These are phyloP conservation scores for Nebria brevicollis DNA, from an alignment of 2,888 invertebrate genomes.

Conservation along the genomic window DNA sequence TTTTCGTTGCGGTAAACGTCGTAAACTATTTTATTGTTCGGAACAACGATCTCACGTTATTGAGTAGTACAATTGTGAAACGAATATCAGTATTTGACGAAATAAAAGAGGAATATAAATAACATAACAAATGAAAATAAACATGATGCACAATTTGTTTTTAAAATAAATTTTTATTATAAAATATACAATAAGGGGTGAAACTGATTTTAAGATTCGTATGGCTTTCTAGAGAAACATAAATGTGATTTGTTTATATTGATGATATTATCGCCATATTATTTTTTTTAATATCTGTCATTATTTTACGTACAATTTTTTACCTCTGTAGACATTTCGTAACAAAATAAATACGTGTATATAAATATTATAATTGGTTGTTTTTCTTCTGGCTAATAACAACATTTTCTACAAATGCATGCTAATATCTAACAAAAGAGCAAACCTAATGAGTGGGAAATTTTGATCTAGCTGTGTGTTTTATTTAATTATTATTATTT, in stretches of 20 bases:
- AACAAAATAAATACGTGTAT: slow-evolving; percentile 10
- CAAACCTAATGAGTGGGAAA: slow-evolving; percentile 13
- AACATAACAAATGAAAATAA: background rate
- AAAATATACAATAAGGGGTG: background rate
- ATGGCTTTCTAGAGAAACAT: background rate
- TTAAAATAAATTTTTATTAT: background rate
- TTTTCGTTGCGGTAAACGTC: background rate
- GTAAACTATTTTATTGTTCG: background rate
- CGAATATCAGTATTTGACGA: no score
- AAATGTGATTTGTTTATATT: background rate
- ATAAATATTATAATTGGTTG: slow-evolving; percentile 7
- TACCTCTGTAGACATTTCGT: slow-evolving; percentile 9
- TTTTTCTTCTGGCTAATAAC: slow-evolving; percentile 10
- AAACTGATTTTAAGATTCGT: background rate
- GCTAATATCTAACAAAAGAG: slow-evolving; percentile 30
- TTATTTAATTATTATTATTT: slow-evolving; percentile 23
- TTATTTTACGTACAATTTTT: background rate
- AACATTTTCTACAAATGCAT: slow-evolving; percentile 13
- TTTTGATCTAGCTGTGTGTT: slow-evolving; percentile 10
- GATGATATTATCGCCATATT: background rate
- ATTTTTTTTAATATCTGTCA: background rate
- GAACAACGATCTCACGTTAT: background rate
- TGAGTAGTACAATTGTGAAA: background rate
- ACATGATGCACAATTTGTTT: background rate
- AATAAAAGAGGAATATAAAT: no score